Evolutionary conservation across 30 jellyfish, hydroid and myxozoan genomes (phyloP), one percentile per base, ranked within the genome.

Genomic region (Aurelia aurita complex sp. Pacific): DNA sequence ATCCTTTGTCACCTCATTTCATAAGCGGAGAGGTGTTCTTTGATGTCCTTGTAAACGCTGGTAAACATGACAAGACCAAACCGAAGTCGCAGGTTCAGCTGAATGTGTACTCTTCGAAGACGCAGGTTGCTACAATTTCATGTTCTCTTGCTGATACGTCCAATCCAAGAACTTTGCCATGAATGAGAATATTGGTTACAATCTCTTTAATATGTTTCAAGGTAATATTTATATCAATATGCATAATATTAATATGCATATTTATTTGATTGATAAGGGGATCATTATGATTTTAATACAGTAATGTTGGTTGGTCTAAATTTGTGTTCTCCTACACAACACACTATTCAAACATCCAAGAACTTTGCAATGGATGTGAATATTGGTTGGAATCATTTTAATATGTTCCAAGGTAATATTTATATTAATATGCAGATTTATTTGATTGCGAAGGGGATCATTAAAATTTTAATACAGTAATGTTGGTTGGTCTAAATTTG

Each of bases 1-100:
- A 64, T 77, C 77, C 65, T 59, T 77, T 77, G 87, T 77, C 87
- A 77, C 77, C 68, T 60, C 23, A 73, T 77, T 64, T 67, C 74
- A 12, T 77, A 77, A 77, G 77, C 77, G 68, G 65, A 46, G 77
- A 46, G 77, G 51, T 46, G 76, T 61, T 42, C 87, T 60, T 77
- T 77, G 87, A 77, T 77, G 77, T 55, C 35, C 33, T 57, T 46
- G 57, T 46, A 46, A 46, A 46, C 57, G 57, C 57, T 46, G 14
- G 14, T 46, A 46, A 46, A 42, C 69, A 50, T 73, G 69, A 4
- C 57, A 46, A 9, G 57, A 46, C 57, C 6, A 46, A 46, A 9
- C 57, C 57, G 57, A 7, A 4, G 57, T 46, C 57, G 14, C 57
- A 46, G 15, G 57, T 46, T 46, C 14, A 46, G 0, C 57, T 46